A percentile compares a stretch with the other conserved stretches of the same genome.
phyloP scores from a whole-genome alignment of 2,888 invertebrate species.

The Bellardia bayeri region DNA sequence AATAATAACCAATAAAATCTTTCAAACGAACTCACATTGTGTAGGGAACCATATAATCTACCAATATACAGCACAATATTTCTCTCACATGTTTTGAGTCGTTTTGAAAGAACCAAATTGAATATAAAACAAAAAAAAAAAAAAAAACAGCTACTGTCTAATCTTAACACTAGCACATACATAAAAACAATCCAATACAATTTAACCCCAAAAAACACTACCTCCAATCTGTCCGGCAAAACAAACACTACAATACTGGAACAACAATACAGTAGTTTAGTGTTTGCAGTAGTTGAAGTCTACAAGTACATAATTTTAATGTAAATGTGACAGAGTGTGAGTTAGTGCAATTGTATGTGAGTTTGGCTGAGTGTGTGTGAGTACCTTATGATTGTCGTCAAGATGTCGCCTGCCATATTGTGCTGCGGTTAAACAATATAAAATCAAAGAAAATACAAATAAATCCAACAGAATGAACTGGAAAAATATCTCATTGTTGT shows the following conservation, averaged over 20 bases:
- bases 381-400: constrained; percentile 74
- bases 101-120: background rate
- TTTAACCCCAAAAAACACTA: constrained; percentile 2
- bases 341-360: constrained; percentile 1
- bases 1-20: too few relatives aligned
- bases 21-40: too few relatives aligned
- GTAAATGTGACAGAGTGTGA: constrained; percentile 15
- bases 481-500: constrained; percentile 8
- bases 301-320: background rate
- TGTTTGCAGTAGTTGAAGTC: constrained; percentile 1
- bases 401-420: constrained; percentile 74
- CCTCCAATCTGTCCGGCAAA: background rate
- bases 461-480: constrained; percentile 37
- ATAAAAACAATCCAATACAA: background rate
- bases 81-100: background rate
- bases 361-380: background rate
- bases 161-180: constrained; percentile 18
- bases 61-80: background rate
- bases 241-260: background rate
- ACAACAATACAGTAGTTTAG: background rate
- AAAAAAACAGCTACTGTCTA: constrained; percentile 42
- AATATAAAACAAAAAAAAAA: constrained; percentile 1
- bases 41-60: background rate
- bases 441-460: constrained; percentile 57
- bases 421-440: constrained; percentile 63